Base-by-base conservation (phyloP, 2,888 invertebrate species). In the Dendrolimus pini region DNA sequence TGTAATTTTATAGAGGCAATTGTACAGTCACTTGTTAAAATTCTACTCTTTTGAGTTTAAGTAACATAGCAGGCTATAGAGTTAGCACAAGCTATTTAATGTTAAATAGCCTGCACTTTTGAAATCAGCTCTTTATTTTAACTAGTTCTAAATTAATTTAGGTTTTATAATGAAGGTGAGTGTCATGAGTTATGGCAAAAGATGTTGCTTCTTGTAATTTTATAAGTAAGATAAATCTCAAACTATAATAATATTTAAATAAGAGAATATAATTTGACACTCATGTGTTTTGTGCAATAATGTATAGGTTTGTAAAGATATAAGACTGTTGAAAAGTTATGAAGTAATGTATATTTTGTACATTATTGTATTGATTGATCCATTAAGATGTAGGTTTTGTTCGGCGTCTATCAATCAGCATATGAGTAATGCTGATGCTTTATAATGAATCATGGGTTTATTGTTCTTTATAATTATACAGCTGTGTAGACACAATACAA, bases 271-370 rank as follows among this genome's bases (percentile, higher is more conserved):
- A 9, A 12, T 47, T 58, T 58, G 62, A 67, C 70, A 70, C 68
- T 71, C 67, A 67, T 70, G 70, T 68, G 67, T 64, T 67, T 73
- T 71, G 89, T 90, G 90, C 90, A 90, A 90, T 90, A 89, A 76
- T 85, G 81, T 85, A 85, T 85, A 85, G 83, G 76, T 80, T 80
- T 79, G 78, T 84, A 85, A 87, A 83, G 80, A 76, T 89, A 87
- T 88, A 87, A 89, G 89, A 90, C 89, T 90, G 89, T 90, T 90
- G 82, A 86, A 85, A 84, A 79, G 85, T 87, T 88, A 85, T 87
- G 88, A 82, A 68, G 62, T 83, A 83, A 85, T 89, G 87, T 86
- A 88, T 86, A 86, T 88, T 82, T 85, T 89, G 87, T 89, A 88
- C 84, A 86, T 88, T 87, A 80, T 79, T 82, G 77, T 84, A 85